Evolutionary conservation across 2,113 vertebrate genomes (phyloP).

Genomic region (Pseudopodoces humilis): DNA sequence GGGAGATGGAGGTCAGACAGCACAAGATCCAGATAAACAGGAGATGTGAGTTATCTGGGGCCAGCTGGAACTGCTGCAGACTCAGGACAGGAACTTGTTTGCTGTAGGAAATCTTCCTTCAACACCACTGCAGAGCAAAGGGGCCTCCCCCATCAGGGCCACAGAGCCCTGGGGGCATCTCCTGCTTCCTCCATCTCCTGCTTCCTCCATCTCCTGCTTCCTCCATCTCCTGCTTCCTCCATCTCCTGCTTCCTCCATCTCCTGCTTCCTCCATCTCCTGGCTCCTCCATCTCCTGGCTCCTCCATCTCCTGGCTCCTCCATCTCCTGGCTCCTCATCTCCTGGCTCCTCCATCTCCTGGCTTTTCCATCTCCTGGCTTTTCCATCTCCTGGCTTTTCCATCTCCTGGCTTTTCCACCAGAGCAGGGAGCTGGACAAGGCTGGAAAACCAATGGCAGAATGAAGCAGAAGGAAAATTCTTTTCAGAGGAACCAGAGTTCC

Average conservation of each 20-base stretch:
- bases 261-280: neutral
- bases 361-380: fast-evolving
- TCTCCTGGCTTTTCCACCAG: neutral
- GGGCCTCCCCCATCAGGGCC: neutral
- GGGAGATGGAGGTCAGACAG: neutral
- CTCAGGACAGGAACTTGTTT: neutral
- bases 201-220: too few species aligned
- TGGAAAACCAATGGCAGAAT: neutral
- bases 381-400: neutral
- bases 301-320: neutral
- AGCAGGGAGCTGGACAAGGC: neutral
- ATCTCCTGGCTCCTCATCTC: too few species aligned
- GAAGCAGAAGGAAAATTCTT: neutral
- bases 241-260: neutral
- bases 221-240: too few species aligned
- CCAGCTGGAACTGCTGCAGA: neutral
- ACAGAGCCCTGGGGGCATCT: neutral
- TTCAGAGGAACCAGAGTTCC: neutral
- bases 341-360: neutral
- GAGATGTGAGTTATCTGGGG: neutral
- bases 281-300: neutral
- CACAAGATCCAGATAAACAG: neutral
- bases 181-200: neutral
- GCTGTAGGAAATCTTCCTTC: neutral
- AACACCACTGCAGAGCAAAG: fast-evolving